Conservation (phyloP, 2,797 vertebrate species). For the Chaetodon trifasciatus region DNA sequence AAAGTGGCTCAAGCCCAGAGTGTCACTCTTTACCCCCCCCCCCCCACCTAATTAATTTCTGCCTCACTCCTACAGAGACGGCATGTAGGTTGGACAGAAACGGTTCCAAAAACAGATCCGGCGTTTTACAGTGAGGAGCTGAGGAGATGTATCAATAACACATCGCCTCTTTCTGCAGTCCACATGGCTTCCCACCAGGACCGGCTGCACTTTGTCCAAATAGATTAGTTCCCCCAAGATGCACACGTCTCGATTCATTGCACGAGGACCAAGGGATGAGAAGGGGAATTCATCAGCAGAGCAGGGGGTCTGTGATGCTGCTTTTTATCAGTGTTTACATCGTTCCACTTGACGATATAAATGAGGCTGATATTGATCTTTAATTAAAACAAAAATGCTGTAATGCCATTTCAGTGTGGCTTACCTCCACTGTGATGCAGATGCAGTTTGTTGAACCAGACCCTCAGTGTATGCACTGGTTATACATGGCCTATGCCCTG, state of each 20-base stretch:
- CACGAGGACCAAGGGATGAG: conserved; percentile 16
- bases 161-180: conserved; percentile 22
- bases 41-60: conserved; percentile 67
- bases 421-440: neutral
- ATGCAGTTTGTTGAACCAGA: neutral
- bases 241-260: conserved; percentile 38
- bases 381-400: neutral
- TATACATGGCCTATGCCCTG: neutral
- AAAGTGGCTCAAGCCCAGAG: conserved; percentile 70
- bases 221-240: conserved; percentile 45
- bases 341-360: neutral
- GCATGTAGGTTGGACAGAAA: conserved; percentile 46
- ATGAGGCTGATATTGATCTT: neutral
- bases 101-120: conserved; percentile 32
- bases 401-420: neutral
- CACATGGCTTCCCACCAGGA: conserved; percentile 14
- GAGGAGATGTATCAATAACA: conserved; percentile 41
- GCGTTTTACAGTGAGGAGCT: conserved; percentile 24
- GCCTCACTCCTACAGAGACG: conserved; percentile 40
- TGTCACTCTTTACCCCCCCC: conserved; percentile 53
- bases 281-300: conserved; percentile 45
- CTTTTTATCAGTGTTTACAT: conserved; percentile 26
- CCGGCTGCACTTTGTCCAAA: conserved; percentile 39
- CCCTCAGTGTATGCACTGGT: neutral
- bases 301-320: neutral